These are phyloP conservation scores for Ctenosaura bakeri DNA, from an alignment of 2,797 vertebrate species.

Conservation along the genomic window DNA sequence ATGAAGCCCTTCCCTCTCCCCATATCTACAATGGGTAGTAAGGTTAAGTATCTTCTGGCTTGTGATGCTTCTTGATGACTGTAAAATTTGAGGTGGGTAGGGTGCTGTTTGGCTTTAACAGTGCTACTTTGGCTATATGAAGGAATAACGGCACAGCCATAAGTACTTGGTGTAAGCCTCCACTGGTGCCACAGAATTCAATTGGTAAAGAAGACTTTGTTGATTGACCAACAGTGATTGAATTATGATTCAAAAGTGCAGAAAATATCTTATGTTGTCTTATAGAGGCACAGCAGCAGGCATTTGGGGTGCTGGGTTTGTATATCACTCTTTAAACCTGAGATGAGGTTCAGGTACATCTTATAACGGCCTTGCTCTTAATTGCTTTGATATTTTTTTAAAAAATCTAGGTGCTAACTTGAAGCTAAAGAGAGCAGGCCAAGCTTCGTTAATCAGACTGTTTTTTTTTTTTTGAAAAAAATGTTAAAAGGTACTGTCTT, in stretches of 20 bases:
- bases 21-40: not conserved
- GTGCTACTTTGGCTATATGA: not conserved
- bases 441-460: not conserved
- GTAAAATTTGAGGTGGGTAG: not conserved
- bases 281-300: not conserved
- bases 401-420: not conserved
- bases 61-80: not conserved
- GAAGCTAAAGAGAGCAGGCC: not conserved
- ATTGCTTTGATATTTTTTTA: not conserved
- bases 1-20: not conserved
- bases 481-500: not conserved
- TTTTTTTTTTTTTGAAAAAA: not conserved
- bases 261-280: not conserved
- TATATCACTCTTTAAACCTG: not conserved
- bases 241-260: not conserved
- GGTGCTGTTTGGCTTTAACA: not conserved
- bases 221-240: not conserved
- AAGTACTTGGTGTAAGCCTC: not conserved
- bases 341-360: not conserved
- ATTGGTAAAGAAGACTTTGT: not conserved
- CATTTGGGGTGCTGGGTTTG: not conserved
- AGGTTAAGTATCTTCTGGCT: not conserved
- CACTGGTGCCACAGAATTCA: not conserved
- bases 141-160: not conserved
- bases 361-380: not conserved